These are phyloP conservation scores for Rhinogobius similis DNA, from an alignment of 2,113 vertebrate species.

Conservation along the genomic window DNA sequence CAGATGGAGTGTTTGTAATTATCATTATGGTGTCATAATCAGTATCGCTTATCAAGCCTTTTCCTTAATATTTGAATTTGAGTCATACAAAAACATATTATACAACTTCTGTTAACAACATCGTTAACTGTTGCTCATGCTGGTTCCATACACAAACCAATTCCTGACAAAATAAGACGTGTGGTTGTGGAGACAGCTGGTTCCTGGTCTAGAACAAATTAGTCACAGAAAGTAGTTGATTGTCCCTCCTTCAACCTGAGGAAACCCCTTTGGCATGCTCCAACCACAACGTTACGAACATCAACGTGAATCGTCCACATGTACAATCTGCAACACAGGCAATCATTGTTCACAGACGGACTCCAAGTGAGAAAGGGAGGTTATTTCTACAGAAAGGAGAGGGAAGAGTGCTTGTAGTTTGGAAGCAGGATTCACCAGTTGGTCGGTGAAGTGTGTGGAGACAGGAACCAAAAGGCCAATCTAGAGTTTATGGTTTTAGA, in stretches of 20 bases:
- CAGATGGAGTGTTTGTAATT: too few species aligned
- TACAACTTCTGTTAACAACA: too few species aligned
- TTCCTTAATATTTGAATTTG: too few species aligned
- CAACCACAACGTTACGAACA: neutral
- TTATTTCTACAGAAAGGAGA: conserved; percentile 9
- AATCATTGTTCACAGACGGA: conserved; percentile 7
- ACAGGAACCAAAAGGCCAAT: neutral
- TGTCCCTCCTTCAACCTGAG: neutral
- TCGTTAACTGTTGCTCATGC: neutral
- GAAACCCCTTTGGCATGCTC: conserved; percentile 1
- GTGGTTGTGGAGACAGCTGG: neutral
- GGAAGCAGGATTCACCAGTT: conserved; percentile 26
- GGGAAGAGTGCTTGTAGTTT: neutral
- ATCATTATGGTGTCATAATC: too few species aligned
- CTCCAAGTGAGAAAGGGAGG: neutral
- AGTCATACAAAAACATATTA: too few species aligned
- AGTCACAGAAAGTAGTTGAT: neutral
- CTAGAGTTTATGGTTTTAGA: neutral
- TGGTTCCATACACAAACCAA: neutral
- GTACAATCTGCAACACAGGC: conserved; percentile 3
- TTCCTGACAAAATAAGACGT: neutral
- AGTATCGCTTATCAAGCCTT: too few species aligned
- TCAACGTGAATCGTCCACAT: neutral
- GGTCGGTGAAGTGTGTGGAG: conserved; percentile 10
- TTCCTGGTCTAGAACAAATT: neutral